phyloP scores from a whole-genome alignment of 2,113 vertebrate species.

The Aythya baeri region DNA sequence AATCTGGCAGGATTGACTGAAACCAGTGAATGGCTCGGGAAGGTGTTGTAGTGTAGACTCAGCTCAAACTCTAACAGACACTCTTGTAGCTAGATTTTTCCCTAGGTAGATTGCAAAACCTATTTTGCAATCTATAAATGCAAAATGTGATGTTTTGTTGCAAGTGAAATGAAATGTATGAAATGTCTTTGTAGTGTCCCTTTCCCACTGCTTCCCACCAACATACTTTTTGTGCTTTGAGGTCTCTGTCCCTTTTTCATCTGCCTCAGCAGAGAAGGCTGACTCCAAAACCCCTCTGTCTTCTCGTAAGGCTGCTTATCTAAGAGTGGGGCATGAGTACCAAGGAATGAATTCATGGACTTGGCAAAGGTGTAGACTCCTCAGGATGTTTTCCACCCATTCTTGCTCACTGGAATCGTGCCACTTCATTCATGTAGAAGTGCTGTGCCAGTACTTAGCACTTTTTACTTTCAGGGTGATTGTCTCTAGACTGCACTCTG shows the following conservation, averaged over 20 bases:
- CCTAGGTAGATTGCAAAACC: neutral
- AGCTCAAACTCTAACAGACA: neutral
- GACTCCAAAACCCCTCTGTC: neutral
- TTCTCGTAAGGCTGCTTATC: neutral
- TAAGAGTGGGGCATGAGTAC: neutral
- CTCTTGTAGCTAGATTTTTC: neutral
- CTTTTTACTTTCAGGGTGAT: neutral
- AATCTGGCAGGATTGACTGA: neutral
- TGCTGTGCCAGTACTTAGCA: neutral
- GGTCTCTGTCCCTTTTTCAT: neutral
- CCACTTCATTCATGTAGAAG: neutral
- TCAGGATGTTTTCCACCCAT: neutral
- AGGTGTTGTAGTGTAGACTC: neutral
- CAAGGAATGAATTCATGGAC: neutral
- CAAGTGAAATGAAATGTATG: neutral
- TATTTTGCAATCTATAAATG: neutral
- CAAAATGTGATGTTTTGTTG: neutral
- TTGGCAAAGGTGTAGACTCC: neutral
- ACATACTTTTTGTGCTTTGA: neutral
- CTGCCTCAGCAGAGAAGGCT: fast-evolving
- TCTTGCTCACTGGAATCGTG: neutral
- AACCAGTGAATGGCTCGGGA: neutral
- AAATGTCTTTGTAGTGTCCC: neutral
- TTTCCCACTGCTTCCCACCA: neutral
- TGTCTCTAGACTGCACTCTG: neutral